These are phyloP conservation scores for Cryptus armator DNA, from an alignment of 2,888 invertebrate species.

Conservation along the genomic window DNA sequence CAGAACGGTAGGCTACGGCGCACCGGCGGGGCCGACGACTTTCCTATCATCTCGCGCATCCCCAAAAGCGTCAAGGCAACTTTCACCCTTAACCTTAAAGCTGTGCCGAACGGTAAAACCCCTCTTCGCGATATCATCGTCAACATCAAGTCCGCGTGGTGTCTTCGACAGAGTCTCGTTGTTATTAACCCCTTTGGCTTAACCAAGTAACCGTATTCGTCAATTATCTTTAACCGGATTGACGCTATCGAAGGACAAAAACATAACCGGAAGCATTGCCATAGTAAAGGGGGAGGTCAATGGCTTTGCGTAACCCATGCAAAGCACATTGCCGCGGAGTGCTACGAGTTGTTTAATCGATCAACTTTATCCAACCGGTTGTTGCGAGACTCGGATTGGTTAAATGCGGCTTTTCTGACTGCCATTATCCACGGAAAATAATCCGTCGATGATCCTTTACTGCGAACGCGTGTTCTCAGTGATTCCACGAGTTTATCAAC, in stretches of 20 bases:
- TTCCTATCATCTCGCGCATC: constrained; percentile 66
- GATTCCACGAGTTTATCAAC: neutral
- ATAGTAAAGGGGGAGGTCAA: constrained; percentile 55
- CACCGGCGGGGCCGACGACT: constrained; percentile 58
- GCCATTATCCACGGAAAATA: neutral
- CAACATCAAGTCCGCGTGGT: neutral
- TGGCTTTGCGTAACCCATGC: constrained; percentile 60
- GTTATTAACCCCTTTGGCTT: neutral
- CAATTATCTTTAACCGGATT: neutral
- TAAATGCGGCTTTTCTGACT: neutral
- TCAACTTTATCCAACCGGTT: constrained; percentile 54
- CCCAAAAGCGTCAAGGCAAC: constrained; percentile 55
- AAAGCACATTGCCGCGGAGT: constrained; percentile 33
- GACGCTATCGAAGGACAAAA: neutral
- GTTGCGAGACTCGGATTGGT: constrained; percentile 57
- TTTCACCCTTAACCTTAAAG: constrained; percentile 66
- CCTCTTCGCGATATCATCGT: constrained; percentile 6
- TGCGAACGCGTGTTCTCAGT: constrained; percentile 10
- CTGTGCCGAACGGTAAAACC: constrained; percentile 5
- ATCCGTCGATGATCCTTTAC: constrained; percentile 15
- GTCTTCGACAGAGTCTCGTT: neutral
- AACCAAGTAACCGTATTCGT: neutral
- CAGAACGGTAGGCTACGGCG: constrained; percentile 23
- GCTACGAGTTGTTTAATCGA: constrained; percentile 67
- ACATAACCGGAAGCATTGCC: constrained; percentile 9